A percentile compares a stretch with the other conserved stretches of the same genome.
Conservation (phyloP, 2,797 vertebrate species). For the Phalanger gymnotis region DNA sequence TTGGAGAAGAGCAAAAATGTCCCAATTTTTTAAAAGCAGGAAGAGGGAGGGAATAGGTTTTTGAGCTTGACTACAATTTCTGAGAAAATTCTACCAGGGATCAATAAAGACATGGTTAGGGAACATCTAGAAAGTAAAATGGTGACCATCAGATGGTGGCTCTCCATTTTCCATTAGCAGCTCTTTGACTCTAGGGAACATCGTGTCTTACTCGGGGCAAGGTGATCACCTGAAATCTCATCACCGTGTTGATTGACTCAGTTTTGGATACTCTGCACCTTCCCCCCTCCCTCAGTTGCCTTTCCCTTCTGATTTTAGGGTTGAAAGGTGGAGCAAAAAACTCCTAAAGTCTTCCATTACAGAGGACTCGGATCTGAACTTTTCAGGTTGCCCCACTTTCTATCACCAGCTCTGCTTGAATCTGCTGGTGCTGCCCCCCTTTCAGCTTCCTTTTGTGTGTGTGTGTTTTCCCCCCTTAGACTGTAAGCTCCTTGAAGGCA, state of each 20-base stretch:
- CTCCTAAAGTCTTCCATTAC: too few relatives aligned
- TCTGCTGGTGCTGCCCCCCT: too few relatives aligned
- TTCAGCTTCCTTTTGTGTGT: background rate
- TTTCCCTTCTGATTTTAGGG: background rate
- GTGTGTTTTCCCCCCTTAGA: background rate
- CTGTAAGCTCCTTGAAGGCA: background rate
- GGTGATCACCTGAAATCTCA: background rate
- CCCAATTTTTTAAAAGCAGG: background rate
- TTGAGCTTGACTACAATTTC: background rate
- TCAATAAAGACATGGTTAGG: background rate
- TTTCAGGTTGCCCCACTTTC: background rate
- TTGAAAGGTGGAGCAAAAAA: background rate
- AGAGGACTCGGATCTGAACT: background rate
- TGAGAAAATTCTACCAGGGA: background rate
- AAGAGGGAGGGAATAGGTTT: background rate
- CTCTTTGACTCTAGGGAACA: background rate
- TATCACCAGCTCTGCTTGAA: background rate
- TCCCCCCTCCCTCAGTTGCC: too few relatives aligned
- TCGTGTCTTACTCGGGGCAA: background rate
- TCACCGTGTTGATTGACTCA: background rate
- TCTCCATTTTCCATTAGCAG: background rate
- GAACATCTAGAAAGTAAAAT: background rate
- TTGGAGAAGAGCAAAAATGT: background rate
- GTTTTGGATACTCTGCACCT: background rate
- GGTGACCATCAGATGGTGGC: background rate